These are phyloP conservation scores for Xylocampa areola DNA, from an alignment of 2,888 invertebrate genomes.

Conservation along the genomic window DNA sequence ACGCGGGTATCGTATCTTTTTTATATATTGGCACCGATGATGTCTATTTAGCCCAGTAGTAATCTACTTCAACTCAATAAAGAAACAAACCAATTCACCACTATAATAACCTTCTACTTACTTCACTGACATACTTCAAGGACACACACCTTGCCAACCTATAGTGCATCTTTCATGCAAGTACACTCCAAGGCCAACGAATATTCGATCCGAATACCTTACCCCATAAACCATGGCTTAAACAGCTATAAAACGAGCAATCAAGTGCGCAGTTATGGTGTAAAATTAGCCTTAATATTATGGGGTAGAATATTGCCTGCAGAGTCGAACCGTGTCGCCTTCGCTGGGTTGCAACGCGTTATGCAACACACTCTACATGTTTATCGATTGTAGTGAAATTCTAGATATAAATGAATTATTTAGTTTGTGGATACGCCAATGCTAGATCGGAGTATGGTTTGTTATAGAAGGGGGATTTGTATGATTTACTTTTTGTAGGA, in stretches of 20 bases:
- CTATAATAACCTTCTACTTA: too few relatives aligned
- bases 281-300: slow-evolving; percentile 63
- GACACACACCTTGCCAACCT: background rate
- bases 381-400: slow-evolving; percentile 54
- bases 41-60: too few relatives aligned
- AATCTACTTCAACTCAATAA: too few relatives aligned
- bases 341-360: slow-evolving; percentile 38
- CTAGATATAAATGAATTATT: slow-evolving; percentile 53
- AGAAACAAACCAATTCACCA: too few relatives aligned
- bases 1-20: too few relatives aligned
- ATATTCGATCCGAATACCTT: slow-evolving; percentile 32
- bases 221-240: slow-evolving; percentile 29
- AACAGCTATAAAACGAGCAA: slow-evolving; percentile 38
- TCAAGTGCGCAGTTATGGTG: slow-evolving; percentile 32
- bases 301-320: slow-evolving; percentile 77
- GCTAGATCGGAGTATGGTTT: background rate
- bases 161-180: slow-evolving; percentile 40
- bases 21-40: too few relatives aligned
- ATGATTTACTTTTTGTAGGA: background rate
- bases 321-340: slow-evolving; percentile 64
- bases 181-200: slow-evolving; percentile 25
- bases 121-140: slow-evolving; percentile 22
- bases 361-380: slow-evolving; percentile 18
- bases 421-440: slow-evolving; percentile 19
- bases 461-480: background rate